Conservation (phyloP, 2,888 invertebrate genomes). For the Caenorhabditis sp. region DNA sequence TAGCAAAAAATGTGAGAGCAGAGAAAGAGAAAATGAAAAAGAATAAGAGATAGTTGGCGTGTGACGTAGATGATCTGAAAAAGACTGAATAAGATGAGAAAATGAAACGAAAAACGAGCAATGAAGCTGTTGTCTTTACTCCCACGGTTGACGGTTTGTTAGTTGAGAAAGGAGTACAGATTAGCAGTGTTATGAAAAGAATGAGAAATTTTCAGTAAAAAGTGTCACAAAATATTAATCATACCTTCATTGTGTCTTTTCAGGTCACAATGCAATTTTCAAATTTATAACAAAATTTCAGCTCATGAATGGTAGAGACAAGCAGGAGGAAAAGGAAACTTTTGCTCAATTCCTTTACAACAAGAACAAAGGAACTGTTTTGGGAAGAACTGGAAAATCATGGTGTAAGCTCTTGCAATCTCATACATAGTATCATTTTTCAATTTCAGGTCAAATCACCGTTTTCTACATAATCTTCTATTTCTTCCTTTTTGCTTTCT, state of each 20-base stretch:
- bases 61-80: conserved; percentile 45
- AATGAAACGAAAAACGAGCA: conserved; percentile 6
- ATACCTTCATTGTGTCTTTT: too few relatives aligned
- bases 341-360: conserved; percentile 67
- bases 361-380: conserved; percentile 61
- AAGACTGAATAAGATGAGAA: conserved; percentile 33
- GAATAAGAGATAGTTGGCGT: conserved; percentile 8
- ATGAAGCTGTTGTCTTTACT: neutral
- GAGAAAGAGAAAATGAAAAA: conserved; percentile 12
- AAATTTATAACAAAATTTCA: too few relatives aligned
- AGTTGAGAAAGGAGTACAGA: neutral
- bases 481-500: conserved; percentile 88
- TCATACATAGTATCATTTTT: neutral
- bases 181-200: neutral
- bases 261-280: too few relatives aligned
- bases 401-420: conserved; percentile 59
- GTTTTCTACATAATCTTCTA: conserved; percentile 96
- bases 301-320: conserved; percentile 66
- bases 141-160: too few relatives aligned
- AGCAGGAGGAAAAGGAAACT: conserved; percentile 46
- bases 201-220: neutral
- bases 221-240: too few relatives aligned
- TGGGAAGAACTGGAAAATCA: conserved; percentile 67
- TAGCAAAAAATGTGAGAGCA: conserved; percentile 3
- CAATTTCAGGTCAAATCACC: conserved; percentile 85